A percentile compares a stretch with the other conserved stretches of the same genome.
phyloP scores from a whole-genome alignment of 1,140 invertebrate genomes.

The Cydia amplana region DNA sequence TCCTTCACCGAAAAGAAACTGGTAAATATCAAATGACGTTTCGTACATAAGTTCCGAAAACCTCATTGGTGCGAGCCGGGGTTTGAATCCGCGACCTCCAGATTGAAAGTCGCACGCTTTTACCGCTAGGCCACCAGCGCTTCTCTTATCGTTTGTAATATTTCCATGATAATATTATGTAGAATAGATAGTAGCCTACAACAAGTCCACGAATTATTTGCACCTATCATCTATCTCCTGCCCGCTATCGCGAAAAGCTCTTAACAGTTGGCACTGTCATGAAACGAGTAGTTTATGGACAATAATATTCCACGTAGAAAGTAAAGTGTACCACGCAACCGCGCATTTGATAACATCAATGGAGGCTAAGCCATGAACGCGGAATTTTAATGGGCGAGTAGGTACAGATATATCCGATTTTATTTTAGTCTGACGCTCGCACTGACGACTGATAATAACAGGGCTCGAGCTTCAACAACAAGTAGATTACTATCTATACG shows the following conservation, averaged over 20 bases:
- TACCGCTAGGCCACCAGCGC: too few species aligned
- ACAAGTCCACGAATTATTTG: neutral
- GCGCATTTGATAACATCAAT: slow-evolving; percentile 22
- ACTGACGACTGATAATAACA: slow-evolving; percentile 32
- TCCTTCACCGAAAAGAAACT: too few species aligned
- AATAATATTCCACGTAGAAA: slow-evolving; percentile 9
- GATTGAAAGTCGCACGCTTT: too few species aligned
- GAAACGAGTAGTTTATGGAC: slow-evolving; percentile 3
- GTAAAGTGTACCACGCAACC: slow-evolving; percentile 27
- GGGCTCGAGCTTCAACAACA: slow-evolving; percentile 19
- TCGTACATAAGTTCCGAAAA: too few species aligned
- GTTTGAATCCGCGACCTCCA: too few species aligned
- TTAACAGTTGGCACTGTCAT: slow-evolving; percentile 1
- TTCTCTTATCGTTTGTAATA: too few species aligned
- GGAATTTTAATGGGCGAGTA: slow-evolving; percentile 29
- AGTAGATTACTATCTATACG: slow-evolving; percentile 6
- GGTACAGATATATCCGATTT: slow-evolving; percentile 27
- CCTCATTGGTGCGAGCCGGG: too few species aligned
- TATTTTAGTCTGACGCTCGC: slow-evolving; percentile 30
- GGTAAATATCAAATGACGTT: too few species aligned
- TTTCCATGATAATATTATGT: too few species aligned
- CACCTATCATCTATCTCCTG: neutral
- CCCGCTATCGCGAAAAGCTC: slow-evolving; percentile 4
- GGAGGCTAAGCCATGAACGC: slow-evolving; percentile 21
- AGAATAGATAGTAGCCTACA: neutral